phyloP scores from a whole-genome alignment of 2,797 vertebrate genomes.

The Fundulus diaphanus region DNA sequence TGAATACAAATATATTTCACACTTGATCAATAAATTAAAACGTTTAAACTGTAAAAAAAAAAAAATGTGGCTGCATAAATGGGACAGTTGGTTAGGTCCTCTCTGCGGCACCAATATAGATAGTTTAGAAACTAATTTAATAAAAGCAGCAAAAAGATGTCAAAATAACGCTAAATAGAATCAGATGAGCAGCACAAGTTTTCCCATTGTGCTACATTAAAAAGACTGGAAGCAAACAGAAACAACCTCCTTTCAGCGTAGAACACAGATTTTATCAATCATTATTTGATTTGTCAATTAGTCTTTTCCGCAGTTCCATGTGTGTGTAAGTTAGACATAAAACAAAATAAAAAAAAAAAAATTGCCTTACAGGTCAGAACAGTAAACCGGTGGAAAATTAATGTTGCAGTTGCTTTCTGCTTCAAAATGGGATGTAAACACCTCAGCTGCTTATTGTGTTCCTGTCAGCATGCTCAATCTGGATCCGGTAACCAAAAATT shows the following conservation, averaged over 20 bases:
- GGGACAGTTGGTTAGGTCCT: no score
- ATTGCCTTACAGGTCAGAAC: background rate
- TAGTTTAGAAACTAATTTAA: background rate
- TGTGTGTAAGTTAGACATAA: background rate
- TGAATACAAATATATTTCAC: no score
- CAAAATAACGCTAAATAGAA: constrained; percentile 4
- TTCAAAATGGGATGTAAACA: constrained; percentile 23
- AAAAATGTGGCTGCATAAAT: no score
- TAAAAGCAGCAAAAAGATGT: constrained; percentile 3
- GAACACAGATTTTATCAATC: background rate
- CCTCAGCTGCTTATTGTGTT: constrained; percentile 19
- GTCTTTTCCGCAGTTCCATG: background rate
- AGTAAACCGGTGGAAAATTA: background rate
- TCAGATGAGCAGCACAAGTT: background rate
- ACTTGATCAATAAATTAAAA: no score
- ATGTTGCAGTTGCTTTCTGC: constrained; percentile 10
- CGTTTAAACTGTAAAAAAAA: no score
- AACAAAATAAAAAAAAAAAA: no score
- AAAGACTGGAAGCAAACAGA: constrained; percentile 7
- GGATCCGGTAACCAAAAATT: constrained; percentile 37
- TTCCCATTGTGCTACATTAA: background rate
- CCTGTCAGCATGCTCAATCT: constrained; percentile 19
- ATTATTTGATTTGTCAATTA: no score
- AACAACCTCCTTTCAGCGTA: background rate
- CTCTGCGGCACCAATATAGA: background rate